Evolutionary conservation across 1,140 invertebrate species (phyloP).

Genomic region (Oscheius sp.): DNA sequence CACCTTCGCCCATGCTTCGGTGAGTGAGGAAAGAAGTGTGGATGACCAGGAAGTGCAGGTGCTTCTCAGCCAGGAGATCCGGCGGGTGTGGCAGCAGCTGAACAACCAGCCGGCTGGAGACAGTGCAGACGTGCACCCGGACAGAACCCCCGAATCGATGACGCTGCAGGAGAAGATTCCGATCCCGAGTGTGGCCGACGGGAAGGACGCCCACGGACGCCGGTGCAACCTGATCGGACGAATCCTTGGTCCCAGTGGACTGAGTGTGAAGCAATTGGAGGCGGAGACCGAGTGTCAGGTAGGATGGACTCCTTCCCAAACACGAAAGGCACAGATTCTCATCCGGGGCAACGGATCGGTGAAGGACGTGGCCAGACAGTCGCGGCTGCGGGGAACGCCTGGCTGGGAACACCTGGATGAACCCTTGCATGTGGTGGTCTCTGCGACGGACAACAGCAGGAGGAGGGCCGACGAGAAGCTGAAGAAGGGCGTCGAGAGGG

Average conservation of each 20-base stretch:
- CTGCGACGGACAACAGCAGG: not conserved
- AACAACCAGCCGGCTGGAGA: not conserved
- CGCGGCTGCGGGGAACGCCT: not conserved
- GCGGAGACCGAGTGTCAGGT: conserved; percentile 17
- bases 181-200: not conserved
- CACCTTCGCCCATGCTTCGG: not conserved
- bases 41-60: too few species aligned
- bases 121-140: too few species aligned
- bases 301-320: too few species aligned
- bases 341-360: conserved; percentile 18
- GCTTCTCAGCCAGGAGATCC: not conserved
- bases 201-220: too few species aligned
- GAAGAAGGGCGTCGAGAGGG: conserved; percentile 11
- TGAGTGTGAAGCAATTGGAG: conserved; percentile 25
- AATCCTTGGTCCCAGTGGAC: conserved; percentile 17
- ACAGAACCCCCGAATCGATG: too few species aligned
- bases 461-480: conserved; percentile 26
- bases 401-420: conserved; percentile 27
- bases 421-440: conserved; percentile 16
- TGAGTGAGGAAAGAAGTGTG: too few species aligned
- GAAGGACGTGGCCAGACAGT: conserved; percentile 6
- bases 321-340: too few species aligned
- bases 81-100: not conserved
- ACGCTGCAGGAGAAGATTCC: conserved; percentile 1
- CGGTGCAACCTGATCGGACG: conserved; percentile 15